These are phyloP conservation scores for Varanus salvator DNA, from an alignment of 2,113 vertebrate genomes.

Conservation along the genomic window DNA sequence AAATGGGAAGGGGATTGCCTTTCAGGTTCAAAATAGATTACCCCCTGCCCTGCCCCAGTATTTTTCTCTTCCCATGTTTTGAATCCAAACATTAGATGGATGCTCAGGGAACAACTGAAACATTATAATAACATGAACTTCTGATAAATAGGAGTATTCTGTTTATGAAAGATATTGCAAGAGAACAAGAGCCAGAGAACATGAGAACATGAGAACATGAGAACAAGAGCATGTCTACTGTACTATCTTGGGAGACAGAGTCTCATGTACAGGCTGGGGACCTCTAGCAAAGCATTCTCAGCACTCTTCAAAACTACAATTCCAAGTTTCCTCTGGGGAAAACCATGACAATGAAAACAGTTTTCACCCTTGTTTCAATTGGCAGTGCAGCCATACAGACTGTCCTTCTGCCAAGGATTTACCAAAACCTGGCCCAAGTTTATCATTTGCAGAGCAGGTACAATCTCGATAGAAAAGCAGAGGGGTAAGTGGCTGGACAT, in stretches of 20 bases:
- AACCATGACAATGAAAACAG: constrained; percentile 3
- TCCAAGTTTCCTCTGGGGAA: neutral
- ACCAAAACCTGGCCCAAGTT: neutral
- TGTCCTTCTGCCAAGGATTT: neutral
- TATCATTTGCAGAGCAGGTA: too few relatives aligned
- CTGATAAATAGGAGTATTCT: neutral
- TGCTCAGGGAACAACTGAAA: neutral
- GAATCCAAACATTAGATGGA: neutral
- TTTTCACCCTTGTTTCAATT: neutral
- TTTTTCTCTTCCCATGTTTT: neutral
- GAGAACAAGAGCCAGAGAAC: neutral
- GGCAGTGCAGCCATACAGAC: neutral
- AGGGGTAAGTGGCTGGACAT: neutral
- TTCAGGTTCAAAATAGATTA: neutral
- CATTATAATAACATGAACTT: neutral
- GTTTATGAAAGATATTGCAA: neutral
- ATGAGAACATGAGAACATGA: neutral
- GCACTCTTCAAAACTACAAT: neutral
- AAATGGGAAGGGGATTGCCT: neutral
- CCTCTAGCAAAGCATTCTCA: neutral
- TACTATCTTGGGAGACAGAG: neutral
- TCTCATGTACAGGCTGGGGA: neutral
- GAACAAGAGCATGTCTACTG: neutral
- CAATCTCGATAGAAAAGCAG: neutral
- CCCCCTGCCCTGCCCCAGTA: neutral